Evolutionary conservation across 1,140 invertebrate species (phyloP).

Genomic region (Drepana arcuata): DNA sequence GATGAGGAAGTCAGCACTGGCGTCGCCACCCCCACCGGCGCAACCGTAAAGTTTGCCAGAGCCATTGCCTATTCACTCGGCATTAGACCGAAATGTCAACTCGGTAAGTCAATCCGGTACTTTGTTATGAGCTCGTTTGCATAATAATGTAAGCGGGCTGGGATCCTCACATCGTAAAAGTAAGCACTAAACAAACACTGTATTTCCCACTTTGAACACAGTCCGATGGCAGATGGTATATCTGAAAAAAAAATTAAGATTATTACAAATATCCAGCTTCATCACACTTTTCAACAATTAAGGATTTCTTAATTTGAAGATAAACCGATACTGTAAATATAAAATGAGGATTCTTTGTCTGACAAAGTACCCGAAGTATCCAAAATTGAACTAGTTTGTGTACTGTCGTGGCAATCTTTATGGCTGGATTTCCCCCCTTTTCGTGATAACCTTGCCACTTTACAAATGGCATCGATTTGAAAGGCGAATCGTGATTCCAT

Average conservation of each 20-base stretch:
- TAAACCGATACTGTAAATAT: no score
- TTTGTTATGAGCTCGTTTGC: slow-evolving; percentile 35
- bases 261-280: no score
- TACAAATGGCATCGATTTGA: slow-evolving; percentile 57
- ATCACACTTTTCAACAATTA: no score
- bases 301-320: no score
- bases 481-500: slow-evolving; percentile 59
- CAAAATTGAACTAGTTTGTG: slow-evolving; percentile 16
- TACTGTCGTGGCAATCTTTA: slow-evolving; percentile 27
- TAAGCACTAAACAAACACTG: no score
- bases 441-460: slow-evolving; percentile 55
- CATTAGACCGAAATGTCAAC: slow-evolving; percentile 51
- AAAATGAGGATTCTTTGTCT: no score
- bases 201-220: no score
- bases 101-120: slow-evolving; percentile 29
- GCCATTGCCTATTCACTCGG: slow-evolving; percentile 48
- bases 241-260: no score
- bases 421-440: slow-evolving; percentile 48
- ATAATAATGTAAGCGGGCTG: slow-evolving; percentile 36
- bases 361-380: no score
- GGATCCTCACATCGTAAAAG: slow-evolving; percentile 30
- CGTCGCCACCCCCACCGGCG: slow-evolving; percentile 32
- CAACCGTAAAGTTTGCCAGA: slow-evolving; percentile 51
- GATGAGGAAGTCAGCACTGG: slow-evolving; percentile 34
- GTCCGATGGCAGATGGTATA: no score